Evolutionary conservation across 2,797 vertebrate species (phyloP), one percentile per base, ranked within the genome.

Genomic region (Galaxias olidus): DNA sequence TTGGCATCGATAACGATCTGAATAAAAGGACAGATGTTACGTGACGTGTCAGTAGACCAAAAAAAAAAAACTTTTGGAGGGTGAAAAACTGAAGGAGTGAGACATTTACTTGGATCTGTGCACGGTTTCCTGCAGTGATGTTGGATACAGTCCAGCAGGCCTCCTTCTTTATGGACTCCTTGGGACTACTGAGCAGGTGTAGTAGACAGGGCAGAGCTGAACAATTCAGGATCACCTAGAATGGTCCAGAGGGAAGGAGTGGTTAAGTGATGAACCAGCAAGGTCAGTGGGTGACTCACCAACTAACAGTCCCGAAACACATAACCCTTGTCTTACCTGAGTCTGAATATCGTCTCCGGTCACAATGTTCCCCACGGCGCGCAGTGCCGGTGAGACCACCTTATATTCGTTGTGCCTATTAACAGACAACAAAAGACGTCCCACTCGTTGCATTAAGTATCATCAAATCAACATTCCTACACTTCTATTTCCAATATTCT

Each of bases 61-160:
- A 47, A 10, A 3, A 9, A 47, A 10, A 47, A 10, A n/a, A n/a
- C n/a, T n/a, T n/a, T n/a, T n/a, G n/a, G n/a, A n/a, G n/a, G n/a
- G n/a, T n/a, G n/a, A n/a, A 47, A 14, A 47, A 2, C 10, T 43
- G 15, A 15, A 41, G n/a, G 18, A 45, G 11, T 20, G 13, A 45
- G 12, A 5, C 6, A 52, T 43, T 11, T 67, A 95, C 95, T 91
- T 96, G 95, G 79, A 96, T 96, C 82, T 96, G 95, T 65, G 91
- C 92, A 90, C 94, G 83, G 84, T 96, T 96, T 75, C 95, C 95
- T 64, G 95, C 95, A 76, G 95, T 96, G 77, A 96, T 96, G 78
- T 96, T 96, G 68, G 95, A 96, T 79, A 96, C 90, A 0, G 94
- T 96, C 95, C 95, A 96, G 77, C 95, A 96, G 0, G 95, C 93